Percentiles rank a stretch among this genome's conserved stretches.
Conservation (phyloP, 2,888 invertebrate species). For the Eudasyphora cyanicolor region DNA sequence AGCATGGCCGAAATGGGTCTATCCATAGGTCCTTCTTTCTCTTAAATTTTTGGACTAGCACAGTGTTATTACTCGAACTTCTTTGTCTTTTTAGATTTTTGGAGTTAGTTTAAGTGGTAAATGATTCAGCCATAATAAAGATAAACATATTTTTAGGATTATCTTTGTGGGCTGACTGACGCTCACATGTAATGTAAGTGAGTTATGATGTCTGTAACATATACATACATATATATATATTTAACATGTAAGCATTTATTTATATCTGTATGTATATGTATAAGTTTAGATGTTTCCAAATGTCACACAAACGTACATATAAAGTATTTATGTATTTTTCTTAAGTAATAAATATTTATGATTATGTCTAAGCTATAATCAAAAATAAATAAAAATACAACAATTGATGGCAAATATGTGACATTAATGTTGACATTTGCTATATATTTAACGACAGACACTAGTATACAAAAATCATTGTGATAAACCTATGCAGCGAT, state of each 20-base stretch:
- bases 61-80: too few species aligned
- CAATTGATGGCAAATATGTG: neutral
- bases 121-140: neutral
- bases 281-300: too few species aligned
- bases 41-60: too few species aligned
- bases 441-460: too few species aligned
- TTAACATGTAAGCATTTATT: neutral
- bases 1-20: too few species aligned
- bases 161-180: neutral
- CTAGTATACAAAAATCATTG: too few species aligned
- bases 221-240: neutral
- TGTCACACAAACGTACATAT: neutral
- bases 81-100: too few species aligned
- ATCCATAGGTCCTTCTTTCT: too few species aligned
- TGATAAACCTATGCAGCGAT: too few species aligned
- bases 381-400: constrained; percentile 33
- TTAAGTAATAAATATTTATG: constrained; percentile 51
- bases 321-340: constrained; percentile 13
- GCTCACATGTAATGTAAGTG: neutral
- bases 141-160: neutral
- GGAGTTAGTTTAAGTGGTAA: too few species aligned
- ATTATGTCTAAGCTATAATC: constrained; percentile 45
- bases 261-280: neutral
- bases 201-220: neutral
- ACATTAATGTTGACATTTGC: neutral